These are phyloP conservation scores for Monodelphis domestica DNA, from an alignment of 2,797 vertebrate genomes.

Conservation along the genomic window DNA sequence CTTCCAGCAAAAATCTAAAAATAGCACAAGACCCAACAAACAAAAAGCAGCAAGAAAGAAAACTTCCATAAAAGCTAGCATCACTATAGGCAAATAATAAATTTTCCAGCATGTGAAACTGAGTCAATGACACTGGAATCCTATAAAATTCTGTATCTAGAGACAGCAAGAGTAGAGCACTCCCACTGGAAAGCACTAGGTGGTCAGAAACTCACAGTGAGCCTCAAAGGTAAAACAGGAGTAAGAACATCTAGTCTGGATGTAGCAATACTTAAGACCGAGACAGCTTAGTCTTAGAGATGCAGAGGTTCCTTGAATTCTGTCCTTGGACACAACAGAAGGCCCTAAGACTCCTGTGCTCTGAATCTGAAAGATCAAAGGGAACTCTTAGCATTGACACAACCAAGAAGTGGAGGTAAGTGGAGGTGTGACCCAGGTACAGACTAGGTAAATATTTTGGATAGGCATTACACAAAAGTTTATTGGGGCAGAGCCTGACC, in stretches of 20 bases:
- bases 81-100: too few relatives aligned
- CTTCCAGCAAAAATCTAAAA: too few relatives aligned
- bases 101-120: too few relatives aligned
- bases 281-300: not conserved
- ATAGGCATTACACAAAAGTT: not conserved
- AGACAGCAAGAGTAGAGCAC: not conserved
- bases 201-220: not conserved
- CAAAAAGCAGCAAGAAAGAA: too few relatives aligned
- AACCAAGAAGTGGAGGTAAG: not conserved
- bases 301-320: not conserved
- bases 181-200: not conserved
- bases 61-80: too few relatives aligned
- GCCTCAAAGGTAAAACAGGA: not conserved
- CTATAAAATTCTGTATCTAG: not conserved
- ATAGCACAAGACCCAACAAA: too few relatives aligned
- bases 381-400: not conserved
- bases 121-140: too few relatives aligned
- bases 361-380: not conserved
- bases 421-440: not conserved
- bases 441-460: not conserved
- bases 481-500: not conserved
- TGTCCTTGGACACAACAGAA: not conserved
- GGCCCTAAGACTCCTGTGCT: not conserved
- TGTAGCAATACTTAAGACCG: not conserved
- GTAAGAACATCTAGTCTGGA: not conserved